A percentile compares a stretch with the other conserved stretches of the same genome.
phyloP scores from a whole-genome alignment of 64 coral and sea anemone species.

The Exaiptasia diaphana region DNA sequence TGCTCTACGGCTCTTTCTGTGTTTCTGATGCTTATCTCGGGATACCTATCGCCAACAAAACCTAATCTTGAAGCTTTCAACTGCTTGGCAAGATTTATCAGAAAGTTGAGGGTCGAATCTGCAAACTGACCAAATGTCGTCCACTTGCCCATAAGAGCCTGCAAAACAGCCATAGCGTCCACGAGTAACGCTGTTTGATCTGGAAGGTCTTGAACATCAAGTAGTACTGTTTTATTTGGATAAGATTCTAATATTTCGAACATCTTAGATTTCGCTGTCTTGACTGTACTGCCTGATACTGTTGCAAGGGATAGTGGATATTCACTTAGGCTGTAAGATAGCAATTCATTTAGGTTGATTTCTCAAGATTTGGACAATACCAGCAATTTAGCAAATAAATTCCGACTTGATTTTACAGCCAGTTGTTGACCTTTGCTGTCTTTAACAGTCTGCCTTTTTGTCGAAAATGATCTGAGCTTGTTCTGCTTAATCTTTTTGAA shows the following conservation, averaged over 20 bases:
- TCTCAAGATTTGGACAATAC: not conserved
- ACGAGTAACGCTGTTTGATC: not conserved
- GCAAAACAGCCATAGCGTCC: constrained; percentile 30
- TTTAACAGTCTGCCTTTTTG: not conserved
- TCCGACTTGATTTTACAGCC: not conserved
- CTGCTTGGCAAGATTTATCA: constrained; percentile 29
- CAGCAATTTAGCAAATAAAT: not conserved
- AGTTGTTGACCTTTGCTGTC: not conserved
- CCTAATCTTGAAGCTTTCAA: not conserved
- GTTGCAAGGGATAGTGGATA: constrained; percentile 4
- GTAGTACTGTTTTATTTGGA: not conserved
- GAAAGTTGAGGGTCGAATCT: constrained; percentile 9
- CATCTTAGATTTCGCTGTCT: constrained; percentile 35
- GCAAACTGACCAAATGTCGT: constrained; percentile 31
- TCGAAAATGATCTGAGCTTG: not conserved
- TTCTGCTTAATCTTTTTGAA: not conserved
- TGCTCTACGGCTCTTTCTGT: constrained; percentile 11
- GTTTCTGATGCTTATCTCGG: constrained; percentile 7
- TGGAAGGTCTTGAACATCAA: not conserved
- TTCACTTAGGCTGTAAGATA: constrained; percentile 40
- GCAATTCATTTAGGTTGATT: not conserved
- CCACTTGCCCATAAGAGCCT: constrained; percentile 22
- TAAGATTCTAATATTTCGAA: constrained; percentile 16
- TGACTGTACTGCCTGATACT: constrained; percentile 9
- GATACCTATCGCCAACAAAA: constrained; percentile 41